Evolutionary conservation across 2,888 invertebrate genomes (phyloP).

Genomic region (Myopa tessellatipennis): DNA sequence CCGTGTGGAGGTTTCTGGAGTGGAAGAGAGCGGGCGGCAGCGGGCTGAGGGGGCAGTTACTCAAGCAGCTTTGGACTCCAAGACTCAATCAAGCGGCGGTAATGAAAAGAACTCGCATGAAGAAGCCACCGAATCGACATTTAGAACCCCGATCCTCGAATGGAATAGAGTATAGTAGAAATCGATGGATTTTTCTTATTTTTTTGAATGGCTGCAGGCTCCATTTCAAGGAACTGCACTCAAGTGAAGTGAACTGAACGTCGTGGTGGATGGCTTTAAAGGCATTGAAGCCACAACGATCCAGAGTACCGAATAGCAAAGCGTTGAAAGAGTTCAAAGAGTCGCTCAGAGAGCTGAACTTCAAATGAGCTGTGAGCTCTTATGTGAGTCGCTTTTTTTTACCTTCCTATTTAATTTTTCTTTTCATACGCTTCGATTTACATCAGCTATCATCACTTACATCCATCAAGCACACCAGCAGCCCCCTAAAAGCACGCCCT

Average conservation of each 20-base stretch:
- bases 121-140: background rate
- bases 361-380: slow-evolving; percentile 6
- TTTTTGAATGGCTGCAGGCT: background rate
- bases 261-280: background rate
- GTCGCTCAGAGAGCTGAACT: background rate
- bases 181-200: background rate
- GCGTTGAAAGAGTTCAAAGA: background rate
- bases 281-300: background rate
- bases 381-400: background rate
- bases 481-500: background rate
- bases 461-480: background rate
- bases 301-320: background rate
- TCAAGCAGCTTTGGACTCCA: background rate
- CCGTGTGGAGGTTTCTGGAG: background rate
- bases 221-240: background rate
- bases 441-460: background rate
- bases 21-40: background rate
- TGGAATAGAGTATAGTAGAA: background rate
- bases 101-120: background rate
- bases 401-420: background rate
- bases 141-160: background rate
- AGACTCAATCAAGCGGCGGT: too few relatives aligned
- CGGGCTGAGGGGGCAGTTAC: background rate
- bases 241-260: background rate
- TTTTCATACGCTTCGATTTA: background rate